Evolutionary conservation across 2,888 invertebrate species (phyloP), one percentile per base, ranked within the genome.

Genomic region (Aromia moschata): DNA sequence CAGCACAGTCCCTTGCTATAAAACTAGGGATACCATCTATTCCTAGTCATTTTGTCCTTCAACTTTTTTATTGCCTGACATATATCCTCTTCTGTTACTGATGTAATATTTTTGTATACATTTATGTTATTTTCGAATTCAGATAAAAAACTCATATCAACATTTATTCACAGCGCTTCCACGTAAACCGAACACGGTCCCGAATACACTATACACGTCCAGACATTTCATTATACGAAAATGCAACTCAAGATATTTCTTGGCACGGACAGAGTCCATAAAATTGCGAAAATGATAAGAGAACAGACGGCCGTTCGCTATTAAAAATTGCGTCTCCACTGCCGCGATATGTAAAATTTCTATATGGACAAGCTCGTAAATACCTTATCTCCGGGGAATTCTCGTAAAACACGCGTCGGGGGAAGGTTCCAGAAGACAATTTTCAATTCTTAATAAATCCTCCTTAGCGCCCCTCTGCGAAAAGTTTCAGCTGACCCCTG

Each of bases 381-480:
- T 69, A 62, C 55, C 65, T 65, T 69, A 69, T 69, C 69, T 64
- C 45, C 41, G 45, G 54, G 38, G 57, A 40, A 58, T 58, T 43
- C 60, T 44, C 47, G 41, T 64, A 56, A 60, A 63, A 63, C 58
- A 60, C 15, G 17, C 38, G 37, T 51, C 47, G 56, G 58, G 58
- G 17, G 58, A 62, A 58, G 38, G 37, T 40, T n/a, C n/a, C 60
- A 41, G 43, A 57, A 60, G 68, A 69, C 70, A 70, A 70, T 72
- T 74, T 72, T 69, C 65, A 64, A 59, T 72, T 69, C 67, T 70
- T 71, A 72, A 75, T 75, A 75, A 75, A 75, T 75, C 73, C 70
- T 65, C 60, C 70, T 73, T 73, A 73, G 70, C 64, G 68, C 65
- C 67, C 72, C 70, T 70, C 53, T 59, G 72, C 64, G 70, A 59